phyloP scores from a whole-genome alignment of 64 coral and sea anemone species.

The Cladopsammia gracilis region DNA sequence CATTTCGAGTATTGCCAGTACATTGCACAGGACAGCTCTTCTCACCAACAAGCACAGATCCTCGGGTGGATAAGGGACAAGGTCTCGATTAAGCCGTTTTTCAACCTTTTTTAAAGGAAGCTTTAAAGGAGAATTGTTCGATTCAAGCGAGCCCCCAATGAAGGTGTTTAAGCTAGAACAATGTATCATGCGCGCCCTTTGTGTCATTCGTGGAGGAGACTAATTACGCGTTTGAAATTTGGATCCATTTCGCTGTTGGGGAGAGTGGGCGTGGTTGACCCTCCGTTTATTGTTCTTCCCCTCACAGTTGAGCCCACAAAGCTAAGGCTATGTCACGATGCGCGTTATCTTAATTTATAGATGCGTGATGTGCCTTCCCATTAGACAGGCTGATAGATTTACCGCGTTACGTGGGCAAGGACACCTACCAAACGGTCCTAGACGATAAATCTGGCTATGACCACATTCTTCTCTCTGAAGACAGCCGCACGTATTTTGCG shows the following conservation, averaged over 20 bases:
- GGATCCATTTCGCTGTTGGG: too few species aligned
- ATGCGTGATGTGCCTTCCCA: too few species aligned
- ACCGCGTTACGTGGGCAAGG: background rate
- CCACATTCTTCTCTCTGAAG: slow-evolving; percentile 6
- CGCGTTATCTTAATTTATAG: background rate
- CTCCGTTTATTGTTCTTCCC: too few species aligned
- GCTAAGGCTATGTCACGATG: slow-evolving; percentile 25
- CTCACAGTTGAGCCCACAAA: background rate
- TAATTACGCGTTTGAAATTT: background rate
- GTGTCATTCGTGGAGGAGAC: background rate
- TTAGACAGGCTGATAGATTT: background rate
- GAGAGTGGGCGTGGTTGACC: too few species aligned
- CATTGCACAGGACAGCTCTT: background rate
- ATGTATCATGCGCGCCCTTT: too few species aligned
- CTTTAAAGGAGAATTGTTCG: too few species aligned
- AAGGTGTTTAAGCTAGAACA: too few species aligned
- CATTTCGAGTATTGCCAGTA: slow-evolving; percentile 27
- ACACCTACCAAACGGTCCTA: slow-evolving; percentile 16
- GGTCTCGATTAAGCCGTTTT: slow-evolving; percentile 25
- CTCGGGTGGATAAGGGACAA: slow-evolving; percentile 13
- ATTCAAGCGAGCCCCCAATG: too few species aligned
- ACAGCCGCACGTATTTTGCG: slow-evolving; percentile 7
- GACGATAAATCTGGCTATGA: slow-evolving; percentile 18
- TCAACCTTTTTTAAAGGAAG: background rate
- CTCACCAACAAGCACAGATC: background rate